Evolutionary conservation across 1,140 invertebrate species (phyloP), one percentile per base, ranked within the genome.

Genomic region (Pentalonia nigronervosa): DNA sequence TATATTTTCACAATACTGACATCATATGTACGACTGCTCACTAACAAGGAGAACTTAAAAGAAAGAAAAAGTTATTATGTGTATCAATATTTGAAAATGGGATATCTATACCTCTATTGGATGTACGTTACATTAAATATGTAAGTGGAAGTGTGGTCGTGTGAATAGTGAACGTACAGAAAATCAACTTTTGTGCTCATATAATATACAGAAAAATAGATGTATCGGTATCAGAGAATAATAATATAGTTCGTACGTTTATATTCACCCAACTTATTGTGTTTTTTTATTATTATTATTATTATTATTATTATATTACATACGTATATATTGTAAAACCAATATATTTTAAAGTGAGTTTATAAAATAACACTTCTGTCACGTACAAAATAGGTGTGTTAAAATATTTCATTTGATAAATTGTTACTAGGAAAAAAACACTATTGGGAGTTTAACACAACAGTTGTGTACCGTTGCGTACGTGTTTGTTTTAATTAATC

Each of bases 401-500:
- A 41, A 41, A 23, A 84, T 84, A 84, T 84, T 84, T 84, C 81
- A 9, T 34, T 83, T 83, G 36, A 41, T 21, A 41, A 83, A 83
- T 83, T 83, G 41, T 83, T 76, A n/a, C n/a, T 76, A 83, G 81
- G 41, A 83, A 83, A 83, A 83, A 83, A 41, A 34, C 81, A 41
- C 21, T 84, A 41, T 84, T 25, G 83, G 83, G 83, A 84, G 83
- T 25, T 84, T 45, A 84, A 84, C 83, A 84, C 36, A 84, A 41
- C 21, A 84, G 83, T 84, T 41, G 21, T 84, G 41, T 45, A 25
- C 83, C 83, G 9, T 41, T 84, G 83, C 41, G 41, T 84, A 84
- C 36, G 83, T 84, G 41, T 45, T 84, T 84, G 36, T 84, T 84
- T 84, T 84, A 36, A 83, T 76, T 83, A 84, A 84, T 84, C 36